Conservation (phyloP, 2,113 vertebrate species). For the Vulpes lagopus region DNA sequence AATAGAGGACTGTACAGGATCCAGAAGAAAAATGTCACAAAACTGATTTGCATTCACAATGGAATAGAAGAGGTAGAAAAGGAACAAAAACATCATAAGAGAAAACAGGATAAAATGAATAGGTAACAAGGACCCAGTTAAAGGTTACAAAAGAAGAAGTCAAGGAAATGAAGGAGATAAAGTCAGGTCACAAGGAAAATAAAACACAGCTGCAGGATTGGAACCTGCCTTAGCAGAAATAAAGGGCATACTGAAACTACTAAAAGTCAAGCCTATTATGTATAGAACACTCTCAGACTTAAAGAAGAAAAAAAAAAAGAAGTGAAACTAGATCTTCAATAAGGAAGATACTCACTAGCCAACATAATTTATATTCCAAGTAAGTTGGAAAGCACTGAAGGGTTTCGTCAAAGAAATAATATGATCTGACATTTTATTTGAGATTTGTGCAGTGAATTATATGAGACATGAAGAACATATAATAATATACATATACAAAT, state of each 20-base stretch:
- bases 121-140: background rate
- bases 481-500: background rate
- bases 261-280: background rate
- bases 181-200: background rate
- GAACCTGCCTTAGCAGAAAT: background rate
- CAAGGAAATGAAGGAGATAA: background rate
- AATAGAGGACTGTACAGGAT: background rate
- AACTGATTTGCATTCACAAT: background rate
- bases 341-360: background rate
- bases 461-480: background rate
- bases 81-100: background rate
- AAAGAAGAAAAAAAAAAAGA: background rate
- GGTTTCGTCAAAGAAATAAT: background rate
- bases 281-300: background rate
- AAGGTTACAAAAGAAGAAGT: background rate
- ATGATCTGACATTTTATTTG: background rate
- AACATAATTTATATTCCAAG: background rate
- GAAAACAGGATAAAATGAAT: conserved; percentile 11
- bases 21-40: conserved; percentile 18
- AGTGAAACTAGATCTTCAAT: background rate
- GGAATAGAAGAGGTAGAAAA: background rate
- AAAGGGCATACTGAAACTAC: background rate
- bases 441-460: background rate
- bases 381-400: background rate
- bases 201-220: background rate